Evolutionary conservation across 92 coral and sea anemone species (phyloP).

Genomic region (Siderastrea radians): DNA sequence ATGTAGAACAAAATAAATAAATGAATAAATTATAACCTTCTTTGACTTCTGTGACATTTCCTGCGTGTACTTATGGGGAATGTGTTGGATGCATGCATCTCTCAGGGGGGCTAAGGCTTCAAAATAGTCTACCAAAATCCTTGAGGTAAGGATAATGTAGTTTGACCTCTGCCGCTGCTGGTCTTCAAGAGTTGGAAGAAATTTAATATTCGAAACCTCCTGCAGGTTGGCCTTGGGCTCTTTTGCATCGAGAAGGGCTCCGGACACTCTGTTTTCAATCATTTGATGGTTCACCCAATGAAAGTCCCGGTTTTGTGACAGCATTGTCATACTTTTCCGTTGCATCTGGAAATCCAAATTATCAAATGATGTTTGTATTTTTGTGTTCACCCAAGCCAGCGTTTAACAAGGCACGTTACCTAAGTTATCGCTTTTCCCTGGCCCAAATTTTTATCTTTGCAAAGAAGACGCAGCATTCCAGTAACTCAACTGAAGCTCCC

Average conservation of each 20-base stretch:
- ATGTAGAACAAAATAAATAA: not conserved
- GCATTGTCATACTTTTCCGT: no score
- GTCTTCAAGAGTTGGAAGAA: slow-evolving; percentile 63
- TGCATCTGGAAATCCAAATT: no score
- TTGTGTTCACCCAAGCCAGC: no score
- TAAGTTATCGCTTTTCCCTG: no score
- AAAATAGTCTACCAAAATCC: slow-evolving; percentile 62
- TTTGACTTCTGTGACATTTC: slow-evolving; percentile 34
- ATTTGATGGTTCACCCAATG: slow-evolving; percentile 86
- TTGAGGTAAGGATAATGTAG: slow-evolving; percentile 32
- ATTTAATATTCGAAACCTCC: slow-evolving; percentile 59
- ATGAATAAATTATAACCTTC: slow-evolving; percentile 21
- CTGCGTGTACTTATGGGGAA: slow-evolving; percentile 4
- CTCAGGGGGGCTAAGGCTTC: slow-evolving; percentile 59
- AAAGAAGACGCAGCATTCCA: no score
- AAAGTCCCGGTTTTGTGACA: slow-evolving; percentile 53
- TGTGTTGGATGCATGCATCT: slow-evolving; percentile 56
- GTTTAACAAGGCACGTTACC: no score
- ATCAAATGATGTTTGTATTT: no score
- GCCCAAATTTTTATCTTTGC: no score
- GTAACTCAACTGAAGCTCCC: no score
- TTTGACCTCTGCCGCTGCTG: slow-evolving; percentile 53
- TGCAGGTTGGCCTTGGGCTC: slow-evolving; percentile 47
- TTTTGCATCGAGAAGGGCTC: slow-evolving; percentile 34
- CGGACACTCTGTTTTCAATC: slow-evolving; percentile 72